Conservation (phyloP, 2,888 invertebrate species). For the Amphimallon solstitiale region DNA sequence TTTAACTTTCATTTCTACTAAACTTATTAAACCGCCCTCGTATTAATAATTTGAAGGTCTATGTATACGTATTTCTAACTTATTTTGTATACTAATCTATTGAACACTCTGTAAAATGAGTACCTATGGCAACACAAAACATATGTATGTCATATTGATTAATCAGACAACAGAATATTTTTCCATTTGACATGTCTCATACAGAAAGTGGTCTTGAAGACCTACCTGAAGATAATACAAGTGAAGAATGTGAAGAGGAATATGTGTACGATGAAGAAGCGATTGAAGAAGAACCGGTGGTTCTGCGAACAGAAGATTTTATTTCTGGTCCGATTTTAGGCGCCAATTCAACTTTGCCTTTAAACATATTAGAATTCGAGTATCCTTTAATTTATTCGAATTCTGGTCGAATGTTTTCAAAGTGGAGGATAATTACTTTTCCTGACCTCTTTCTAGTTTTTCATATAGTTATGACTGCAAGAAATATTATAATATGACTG, state of each 20-base stretch:
- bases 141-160: not conserved
- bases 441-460: constrained; percentile 66
- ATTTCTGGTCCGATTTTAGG: constrained; percentile 68
- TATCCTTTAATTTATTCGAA: constrained; percentile 73
- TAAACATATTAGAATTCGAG: constrained; percentile 73
- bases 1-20: too few relatives aligned
- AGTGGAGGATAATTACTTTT: not conserved
- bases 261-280: constrained; percentile 42
- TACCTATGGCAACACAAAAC: constrained; percentile 18
- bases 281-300: constrained; percentile 41
- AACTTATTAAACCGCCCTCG: too few relatives aligned
- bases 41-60: too few relatives aligned
- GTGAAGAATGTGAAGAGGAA: constrained; percentile 39
- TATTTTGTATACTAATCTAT: too few relatives aligned
- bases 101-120: too few relatives aligned
- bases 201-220: constrained; percentile 49
- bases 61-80: too few relatives aligned
- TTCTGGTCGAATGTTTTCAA: too few relatives aligned
- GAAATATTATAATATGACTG: constrained; percentile 81
- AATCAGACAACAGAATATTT: not conserved
- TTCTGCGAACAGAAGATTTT: constrained; percentile 65
- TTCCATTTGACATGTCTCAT: constrained; percentile 46
- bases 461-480: constrained; percentile 90
- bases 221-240: constrained; percentile 41
- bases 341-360: constrained; percentile 67